Evolutionary conservation across 2,888 invertebrate species (phyloP).

Genomic region (Agonopterix subpropinquella): DNA sequence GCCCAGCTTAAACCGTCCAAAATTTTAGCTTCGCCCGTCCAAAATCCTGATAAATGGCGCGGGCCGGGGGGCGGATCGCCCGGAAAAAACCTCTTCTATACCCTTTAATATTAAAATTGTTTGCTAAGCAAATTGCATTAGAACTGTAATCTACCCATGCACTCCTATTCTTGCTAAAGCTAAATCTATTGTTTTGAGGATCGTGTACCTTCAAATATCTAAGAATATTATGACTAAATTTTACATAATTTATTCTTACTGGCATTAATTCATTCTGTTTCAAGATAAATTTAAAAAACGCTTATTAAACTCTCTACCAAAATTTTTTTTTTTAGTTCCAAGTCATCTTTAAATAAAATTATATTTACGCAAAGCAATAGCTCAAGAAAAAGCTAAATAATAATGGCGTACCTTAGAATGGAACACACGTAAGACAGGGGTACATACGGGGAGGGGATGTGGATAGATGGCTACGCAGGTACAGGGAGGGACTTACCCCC

Average conservation of each 20-base stretch:
- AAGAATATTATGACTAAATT: too few relatives aligned
- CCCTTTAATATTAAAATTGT: slow-evolving; percentile 52
- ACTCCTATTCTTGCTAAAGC: background rate
- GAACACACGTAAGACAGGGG: slow-evolving; percentile 36
- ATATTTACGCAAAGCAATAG: too few relatives aligned
- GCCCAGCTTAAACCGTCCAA: slow-evolving; percentile 72
- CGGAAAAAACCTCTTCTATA: slow-evolving; percentile 45
- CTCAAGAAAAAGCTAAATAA: slow-evolving; percentile 23
- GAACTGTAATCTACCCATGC: background rate
- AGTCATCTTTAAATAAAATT: too few relatives aligned
- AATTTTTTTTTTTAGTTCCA: too few relatives aligned
- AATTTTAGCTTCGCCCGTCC: slow-evolving; percentile 77
- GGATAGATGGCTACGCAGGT: slow-evolving; percentile 63
- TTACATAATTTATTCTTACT: too few relatives aligned
- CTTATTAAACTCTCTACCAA: too few relatives aligned
- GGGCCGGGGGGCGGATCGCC: slow-evolving; percentile 43
- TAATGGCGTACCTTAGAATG: slow-evolving; percentile 38
- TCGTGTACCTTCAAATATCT: background rate
- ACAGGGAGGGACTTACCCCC: slow-evolving; percentile 38
- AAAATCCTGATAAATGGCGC: slow-evolving; percentile 81
- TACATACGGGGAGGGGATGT: slow-evolving; percentile 49
- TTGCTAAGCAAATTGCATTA: slow-evolving; percentile 30
- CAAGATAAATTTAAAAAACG: too few relatives aligned
- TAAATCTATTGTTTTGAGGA: too few relatives aligned
- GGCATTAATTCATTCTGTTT: too few relatives aligned